Percentiles rank a stretch among this genome's conserved stretches.
Evolutionary conservation across 1,140 invertebrate genomes (phyloP).

Genomic region (Zaprionus ghesquierei): DNA sequence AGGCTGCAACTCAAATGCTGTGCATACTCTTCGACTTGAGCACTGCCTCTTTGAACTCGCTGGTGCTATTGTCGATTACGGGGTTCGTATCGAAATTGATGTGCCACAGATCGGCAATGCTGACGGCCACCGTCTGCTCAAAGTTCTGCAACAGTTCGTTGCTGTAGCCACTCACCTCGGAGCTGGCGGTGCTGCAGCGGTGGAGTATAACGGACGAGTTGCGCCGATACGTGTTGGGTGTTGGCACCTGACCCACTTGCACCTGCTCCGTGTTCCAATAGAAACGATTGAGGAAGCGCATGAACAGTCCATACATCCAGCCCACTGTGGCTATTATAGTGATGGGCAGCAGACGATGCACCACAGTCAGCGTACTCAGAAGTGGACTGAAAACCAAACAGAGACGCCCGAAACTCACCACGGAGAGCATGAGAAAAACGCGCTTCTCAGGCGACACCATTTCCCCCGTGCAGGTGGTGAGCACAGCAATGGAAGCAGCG

Average conservation of each 20-base stretch:
- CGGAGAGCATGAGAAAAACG: conserved; percentile 59
- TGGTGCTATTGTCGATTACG: too few species aligned
- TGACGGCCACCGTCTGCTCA: conserved; percentile 60
- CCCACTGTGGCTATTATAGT: conserved; percentile 65
- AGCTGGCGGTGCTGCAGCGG: conserved; percentile 50
- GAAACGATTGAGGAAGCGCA: conserved; percentile 66
- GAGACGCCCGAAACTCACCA: conserved; percentile 65
- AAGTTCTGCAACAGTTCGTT: conserved; percentile 53
- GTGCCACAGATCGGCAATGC: conserved; percentile 73
- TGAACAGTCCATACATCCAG: conserved; percentile 57
- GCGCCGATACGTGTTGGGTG: conserved; percentile 69
- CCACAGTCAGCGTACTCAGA: conserved; percentile 56
- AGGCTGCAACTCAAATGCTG: conserved; percentile 47
- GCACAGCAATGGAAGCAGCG: conserved; percentile 67
- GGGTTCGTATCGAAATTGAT: conserved; percentile 57
- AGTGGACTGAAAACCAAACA: conserved; percentile 64
- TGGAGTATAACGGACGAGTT: conserved; percentile 57
- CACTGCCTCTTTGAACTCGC: conserved; percentile 21
- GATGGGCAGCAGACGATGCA: conserved; percentile 68
- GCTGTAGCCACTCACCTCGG: conserved; percentile 56
- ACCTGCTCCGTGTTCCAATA: conserved; percentile 74
- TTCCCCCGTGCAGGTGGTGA: conserved; percentile 75
- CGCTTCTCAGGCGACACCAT: conserved; percentile 73
- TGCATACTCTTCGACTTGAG: conserved; percentile 47
- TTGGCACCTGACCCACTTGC: conserved; percentile 59